phyloP scores from a whole-genome alignment of 1,140 invertebrate species.

The Meteorus sp. region DNA sequence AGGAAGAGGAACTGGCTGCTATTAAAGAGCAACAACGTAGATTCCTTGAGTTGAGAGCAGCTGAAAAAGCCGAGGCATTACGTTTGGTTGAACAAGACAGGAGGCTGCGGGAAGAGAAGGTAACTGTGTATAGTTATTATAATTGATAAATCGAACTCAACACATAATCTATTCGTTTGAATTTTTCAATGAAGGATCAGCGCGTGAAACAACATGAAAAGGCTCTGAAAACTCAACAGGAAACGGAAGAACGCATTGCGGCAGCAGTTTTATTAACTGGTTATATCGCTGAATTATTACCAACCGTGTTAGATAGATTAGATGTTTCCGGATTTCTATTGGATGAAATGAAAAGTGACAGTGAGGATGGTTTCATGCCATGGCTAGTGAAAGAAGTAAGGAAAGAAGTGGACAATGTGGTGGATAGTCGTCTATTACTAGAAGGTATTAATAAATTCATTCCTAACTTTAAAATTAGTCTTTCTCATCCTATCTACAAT shows the following conservation, averaged over 20 bases:
- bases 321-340: constrained; percentile 75
- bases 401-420: constrained; percentile 74
- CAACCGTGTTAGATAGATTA: constrained; percentile 77
- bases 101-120: constrained; percentile 65
- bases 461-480: constrained; percentile 43
- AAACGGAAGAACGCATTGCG: constrained; percentile 78
- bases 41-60: constrained; percentile 74
- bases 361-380: constrained; percentile 83
- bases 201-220: constrained; percentile 63
- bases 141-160: neutral
- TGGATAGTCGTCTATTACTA: constrained; percentile 76
- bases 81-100: constrained; percentile 74
- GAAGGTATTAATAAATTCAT: constrained; percentile 60
- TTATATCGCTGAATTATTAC: constrained; percentile 82
- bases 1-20: constrained; percentile 75
- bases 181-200: constrained; percentile 53
- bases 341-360: constrained; percentile 71
- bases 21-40: constrained; percentile 76
- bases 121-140: too few species aligned
- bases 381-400: constrained; percentile 84
- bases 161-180: neutral
- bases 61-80: constrained; percentile 76
- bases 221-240: constrained; percentile 63
- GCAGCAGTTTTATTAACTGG: constrained; percentile 79
- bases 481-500: too few species aligned